phyloP scores from a whole-genome alignment of 2,113 vertebrate species.

The Alces alces region DNA sequence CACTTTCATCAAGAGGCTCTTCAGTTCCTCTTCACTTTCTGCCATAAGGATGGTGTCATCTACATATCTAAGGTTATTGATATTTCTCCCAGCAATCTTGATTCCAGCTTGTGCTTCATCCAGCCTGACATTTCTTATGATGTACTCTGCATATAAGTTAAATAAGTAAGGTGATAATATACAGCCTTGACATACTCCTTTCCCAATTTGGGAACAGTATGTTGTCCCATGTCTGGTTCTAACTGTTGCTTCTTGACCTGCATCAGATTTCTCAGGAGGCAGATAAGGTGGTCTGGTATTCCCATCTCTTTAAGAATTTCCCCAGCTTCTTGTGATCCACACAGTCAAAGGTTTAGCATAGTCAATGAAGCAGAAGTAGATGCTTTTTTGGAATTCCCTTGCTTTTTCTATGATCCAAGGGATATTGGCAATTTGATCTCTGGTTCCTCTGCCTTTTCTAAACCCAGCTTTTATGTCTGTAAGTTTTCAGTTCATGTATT shows the following conservation, averaged over 20 bases:
- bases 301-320: neutral
- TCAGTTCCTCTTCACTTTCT: neutral
- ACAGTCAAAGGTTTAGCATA: neutral
- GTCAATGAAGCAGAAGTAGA: neutral
- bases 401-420: neutral
- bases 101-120: neutral
- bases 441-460: neutral
- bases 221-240: neutral
- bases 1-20: neutral
- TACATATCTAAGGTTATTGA: neutral
- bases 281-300: neutral
- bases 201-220: neutral
- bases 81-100: neutral
- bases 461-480: neutral
- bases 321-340: neutral
- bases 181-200: neutral
- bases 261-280: neutral
- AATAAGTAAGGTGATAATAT: neutral
- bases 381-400: neutral
- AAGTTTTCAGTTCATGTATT: neutral
- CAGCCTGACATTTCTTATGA: neutral
- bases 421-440: neutral
- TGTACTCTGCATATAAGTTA: neutral
- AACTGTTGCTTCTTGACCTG: neutral
- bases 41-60: neutral